Evolutionary conservation across 2,797 vertebrate genomes (phyloP).

Genomic region (Alectoris magna): DNA sequence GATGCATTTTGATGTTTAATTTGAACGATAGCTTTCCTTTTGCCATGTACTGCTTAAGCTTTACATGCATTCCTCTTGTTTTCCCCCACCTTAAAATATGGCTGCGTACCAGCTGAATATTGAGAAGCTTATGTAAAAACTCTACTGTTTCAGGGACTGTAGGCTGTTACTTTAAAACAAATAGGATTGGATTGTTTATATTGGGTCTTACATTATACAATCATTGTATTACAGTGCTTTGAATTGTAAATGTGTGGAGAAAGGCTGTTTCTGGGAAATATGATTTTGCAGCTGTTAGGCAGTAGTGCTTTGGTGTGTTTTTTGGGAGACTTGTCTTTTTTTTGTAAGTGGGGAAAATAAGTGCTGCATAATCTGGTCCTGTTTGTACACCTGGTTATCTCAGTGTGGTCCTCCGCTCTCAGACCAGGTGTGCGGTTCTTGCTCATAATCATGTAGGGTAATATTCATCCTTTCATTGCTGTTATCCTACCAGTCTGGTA

Average conservation of each 20-base stretch:
- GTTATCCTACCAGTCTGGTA: not conserved
- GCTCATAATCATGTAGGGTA: not conserved
- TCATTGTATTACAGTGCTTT: not conserved
- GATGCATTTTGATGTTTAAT: not conserved
- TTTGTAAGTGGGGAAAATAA: not conserved
- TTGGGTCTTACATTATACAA: not conserved
- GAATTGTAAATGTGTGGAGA: not conserved
- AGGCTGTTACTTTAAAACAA: not conserved
- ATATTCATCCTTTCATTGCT: not conserved
- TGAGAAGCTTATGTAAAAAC: not conserved
- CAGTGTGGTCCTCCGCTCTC: not conserved
- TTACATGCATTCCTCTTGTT: not conserved
- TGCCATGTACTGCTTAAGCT: not conserved
- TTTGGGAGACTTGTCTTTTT: not conserved
- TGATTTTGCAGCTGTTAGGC: not conserved
- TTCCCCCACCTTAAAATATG: not conserved
- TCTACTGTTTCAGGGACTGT: not conserved
- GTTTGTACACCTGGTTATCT: not conserved
- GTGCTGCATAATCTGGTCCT: not conserved
- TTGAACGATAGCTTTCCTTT: not conserved
- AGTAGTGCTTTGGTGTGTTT: not conserved
- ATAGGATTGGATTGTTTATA: not conserved
- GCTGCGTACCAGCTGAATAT: not conserved
- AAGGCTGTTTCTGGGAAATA: not conserved
- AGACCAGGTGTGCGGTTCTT: not conserved